Evolutionary conservation across 1,140 invertebrate genomes (phyloP), one percentile per base, ranked within the genome.

Genomic region (Linepithema humile): DNA sequence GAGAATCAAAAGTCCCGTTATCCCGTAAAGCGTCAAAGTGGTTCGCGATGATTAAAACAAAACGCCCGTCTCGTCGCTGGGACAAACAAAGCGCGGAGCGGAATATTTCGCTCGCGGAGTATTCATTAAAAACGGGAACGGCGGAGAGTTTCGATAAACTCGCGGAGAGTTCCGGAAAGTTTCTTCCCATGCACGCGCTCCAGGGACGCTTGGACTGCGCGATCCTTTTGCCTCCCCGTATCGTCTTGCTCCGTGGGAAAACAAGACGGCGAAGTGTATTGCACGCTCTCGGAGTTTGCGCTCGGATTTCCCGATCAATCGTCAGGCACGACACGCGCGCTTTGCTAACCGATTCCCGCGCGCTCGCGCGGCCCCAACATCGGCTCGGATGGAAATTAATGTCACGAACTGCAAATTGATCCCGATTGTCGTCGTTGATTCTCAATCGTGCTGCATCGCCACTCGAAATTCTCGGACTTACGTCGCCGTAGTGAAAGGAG

Each of bases 71-170:
- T 65, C 73, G 15, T 64, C 32, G 40, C 6, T 12, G 20, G 10
- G 17, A 2, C 35, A 40, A n/a, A 78, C 73, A 78, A 53, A 78
- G 35, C 45, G 10, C 23, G 3, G 35, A 15, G 26, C 45, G 62
- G 35, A 78, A 53, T 55, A 80, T 80, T 53, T 67, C 59, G 55
- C 20, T 48, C 40, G 64, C 48, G 32, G 64, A 4, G n/a, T 32
- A 80, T 69, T 80, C 75, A 80, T 80, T 80, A 80, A 80, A 80
- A 80, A 80, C 75, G 48, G 23, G 12, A 10, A 32, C 9, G 12
- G 59, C 12, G 10, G 64, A 67, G 62, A 80, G 48, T 80, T 80
- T 40, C 53, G 64, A 80, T 67, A 70, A 53, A 53, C 62, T 69
- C 23, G 10, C 48, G 17, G 62, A 29, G 17, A 77, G 17, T 70